Conservation (phyloP, 1,140 invertebrate species). For the Leptoteleia sp. region DNA sequence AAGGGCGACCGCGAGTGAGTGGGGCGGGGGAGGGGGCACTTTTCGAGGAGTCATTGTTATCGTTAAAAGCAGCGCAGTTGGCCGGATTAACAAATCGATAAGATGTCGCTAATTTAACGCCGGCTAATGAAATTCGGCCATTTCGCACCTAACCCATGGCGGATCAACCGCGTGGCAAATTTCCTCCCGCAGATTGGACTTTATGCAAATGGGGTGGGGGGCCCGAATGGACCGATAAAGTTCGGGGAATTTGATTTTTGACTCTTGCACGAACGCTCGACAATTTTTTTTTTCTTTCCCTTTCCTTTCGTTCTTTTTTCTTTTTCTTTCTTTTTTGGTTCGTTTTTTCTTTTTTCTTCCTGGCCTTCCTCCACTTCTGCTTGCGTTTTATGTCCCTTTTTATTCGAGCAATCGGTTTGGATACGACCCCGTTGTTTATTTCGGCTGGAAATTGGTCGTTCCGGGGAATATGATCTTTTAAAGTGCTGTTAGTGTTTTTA, state of each 20-base stretch:
- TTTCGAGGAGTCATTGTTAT: slow-evolving; percentile 55
- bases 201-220: slow-evolving; percentile 29
- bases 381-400: slow-evolving; percentile 42
- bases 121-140: slow-evolving; percentile 42
- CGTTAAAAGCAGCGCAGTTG: slow-evolving; percentile 52
- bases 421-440: slow-evolving; percentile 49
- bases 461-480: slow-evolving; percentile 37
- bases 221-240: slow-evolving; percentile 37
- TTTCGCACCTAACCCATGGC: slow-evolving; percentile 29
- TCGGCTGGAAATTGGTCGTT: slow-evolving; percentile 35
- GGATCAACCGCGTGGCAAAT: slow-evolving; percentile 29
- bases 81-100: slow-evolving; percentile 59
- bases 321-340: too few relatives aligned
- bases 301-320: too few relatives aligned
- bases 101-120: slow-evolving; percentile 47
- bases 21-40: slow-evolving; percentile 19
- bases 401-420: slow-evolving; percentile 44
- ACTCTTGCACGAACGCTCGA: slow-evolving; percentile 20
- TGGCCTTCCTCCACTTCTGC: slow-evolving; percentile 1
- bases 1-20: too few relatives aligned
- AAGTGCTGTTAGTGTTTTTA: slow-evolving; percentile 31
- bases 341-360: slow-evolving; percentile 3
- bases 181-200: slow-evolving; percentile 14
- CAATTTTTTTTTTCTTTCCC: too few relatives aligned
- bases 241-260: slow-evolving; percentile 47